phyloP scores from a whole-genome alignment of 2,888 invertebrate species.

The Lycophotia porphyrea region DNA sequence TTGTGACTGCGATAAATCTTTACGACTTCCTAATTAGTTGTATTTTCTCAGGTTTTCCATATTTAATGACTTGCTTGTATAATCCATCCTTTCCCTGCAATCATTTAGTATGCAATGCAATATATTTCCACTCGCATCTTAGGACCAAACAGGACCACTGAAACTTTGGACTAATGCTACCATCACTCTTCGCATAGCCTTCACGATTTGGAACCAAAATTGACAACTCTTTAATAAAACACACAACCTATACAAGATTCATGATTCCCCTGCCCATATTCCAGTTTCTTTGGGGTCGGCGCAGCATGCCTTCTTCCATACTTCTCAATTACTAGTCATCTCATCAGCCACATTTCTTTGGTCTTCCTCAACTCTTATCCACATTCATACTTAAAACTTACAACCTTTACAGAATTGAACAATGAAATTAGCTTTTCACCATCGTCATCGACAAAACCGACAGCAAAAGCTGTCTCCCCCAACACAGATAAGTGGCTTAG shows the following conservation, averaged over 20 bases:
- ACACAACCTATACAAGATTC: not conserved
- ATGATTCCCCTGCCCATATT: too few species aligned
- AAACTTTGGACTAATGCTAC: too few species aligned
- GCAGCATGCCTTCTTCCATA: too few species aligned
- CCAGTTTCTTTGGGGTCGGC: too few species aligned
- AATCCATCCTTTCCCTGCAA: conserved; percentile 27
- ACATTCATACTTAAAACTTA: not conserved
- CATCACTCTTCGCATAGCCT: not conserved
- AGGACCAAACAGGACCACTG: not conserved
- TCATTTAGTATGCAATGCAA: not conserved
- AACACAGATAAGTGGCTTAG: conserved; percentile 43
- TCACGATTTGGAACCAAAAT: not conserved
- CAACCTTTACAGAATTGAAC: not conserved
- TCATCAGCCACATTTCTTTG: too few species aligned
- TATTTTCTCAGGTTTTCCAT: conserved; percentile 31
- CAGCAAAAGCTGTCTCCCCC: conserved; percentile 21
- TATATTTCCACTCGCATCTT: not conserved
- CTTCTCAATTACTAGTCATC: too few species aligned
- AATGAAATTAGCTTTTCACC: conserved; percentile 11
- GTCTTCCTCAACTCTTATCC: too few species aligned
- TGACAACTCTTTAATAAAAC: conserved; percentile 4
- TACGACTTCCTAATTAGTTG: conserved; percentile 48
- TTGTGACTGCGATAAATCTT: conserved; percentile 39
- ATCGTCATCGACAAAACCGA: conserved; percentile 28
- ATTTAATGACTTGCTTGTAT: conserved; percentile 28